Percentiles rank a stretch among this genome's conserved stretches.
Conservation (phyloP, 2,797 vertebrate species). For the Bufotes viridis region DNA sequence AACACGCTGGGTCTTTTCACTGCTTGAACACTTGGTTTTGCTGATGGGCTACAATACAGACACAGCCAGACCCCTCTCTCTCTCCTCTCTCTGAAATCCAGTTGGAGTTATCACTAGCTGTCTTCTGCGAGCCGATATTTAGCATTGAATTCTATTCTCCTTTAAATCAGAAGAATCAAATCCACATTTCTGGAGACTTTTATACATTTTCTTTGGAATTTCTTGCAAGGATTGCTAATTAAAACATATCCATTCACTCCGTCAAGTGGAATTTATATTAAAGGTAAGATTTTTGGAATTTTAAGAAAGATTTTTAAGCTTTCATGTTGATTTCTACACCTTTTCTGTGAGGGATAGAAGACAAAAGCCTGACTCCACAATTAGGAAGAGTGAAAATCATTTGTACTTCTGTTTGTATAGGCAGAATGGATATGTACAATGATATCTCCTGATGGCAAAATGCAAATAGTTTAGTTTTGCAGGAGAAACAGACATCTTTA, state of each 20-base stretch:
- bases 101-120: slow-evolving; percentile 51
- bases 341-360: background rate
- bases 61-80: slow-evolving; percentile 52
- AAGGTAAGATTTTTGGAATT: slow-evolving; percentile 48
- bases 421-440: slow-evolving; percentile 14
- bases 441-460: slow-evolving; percentile 43
- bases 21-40: slow-evolving; percentile 58
- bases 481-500: slow-evolving; percentile 33
- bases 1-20: slow-evolving; percentile 43
- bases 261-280: slow-evolving; percentile 22
- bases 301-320: background rate
- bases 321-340: background rate
- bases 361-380: background rate
- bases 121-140: slow-evolving; percentile 25
- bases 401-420: slow-evolving; percentile 31
- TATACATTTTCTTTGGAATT: slow-evolving; percentile 21
- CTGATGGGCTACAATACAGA: slow-evolving; percentile 61
- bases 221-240: slow-evolving; percentile 33
- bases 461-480: slow-evolving; percentile 46
- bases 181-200: slow-evolving; percentile 38
- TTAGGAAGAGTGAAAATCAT: slow-evolving; percentile 3
- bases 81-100: slow-evolving; percentile 45
- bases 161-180: slow-evolving; percentile 26
- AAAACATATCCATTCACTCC: background rate
- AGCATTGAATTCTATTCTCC: background rate